These are phyloP conservation scores for Antennarius maculatus DNA, from an alignment of 2,797 vertebrate genomes.

Conservation along the genomic window DNA sequence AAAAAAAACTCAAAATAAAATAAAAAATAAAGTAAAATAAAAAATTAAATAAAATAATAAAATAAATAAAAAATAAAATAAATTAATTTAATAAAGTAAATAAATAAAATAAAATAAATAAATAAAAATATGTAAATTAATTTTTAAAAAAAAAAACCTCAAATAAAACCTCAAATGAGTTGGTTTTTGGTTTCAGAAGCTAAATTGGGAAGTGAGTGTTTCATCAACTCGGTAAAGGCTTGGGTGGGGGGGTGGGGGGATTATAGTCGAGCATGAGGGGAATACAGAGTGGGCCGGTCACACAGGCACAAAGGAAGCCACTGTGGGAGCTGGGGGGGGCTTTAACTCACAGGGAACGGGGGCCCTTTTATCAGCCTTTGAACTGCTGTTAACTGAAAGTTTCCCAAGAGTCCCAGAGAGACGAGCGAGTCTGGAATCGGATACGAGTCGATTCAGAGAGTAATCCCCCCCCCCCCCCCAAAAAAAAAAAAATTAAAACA, in stretches of 20 bases:
- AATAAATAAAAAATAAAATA: no score
- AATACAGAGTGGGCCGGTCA: conserved; percentile 71
- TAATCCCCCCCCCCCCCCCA: no score
- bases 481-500: no score
- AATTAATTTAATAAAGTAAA: no score
- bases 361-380: conserved; percentile 66
- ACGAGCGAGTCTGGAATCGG: conserved; percentile 51
- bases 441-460: conserved; percentile 9
- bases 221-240: conserved; percentile 28
- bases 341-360: conserved; percentile 54
- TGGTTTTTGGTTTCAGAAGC: no score
- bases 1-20: no score
- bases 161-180: no score
- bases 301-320: conserved; percentile 73
- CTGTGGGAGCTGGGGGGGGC: conserved; percentile 71
- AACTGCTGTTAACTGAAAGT: conserved; percentile 63
- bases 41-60: no score
- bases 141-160: no score
- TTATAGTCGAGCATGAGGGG: conserved; percentile 57
- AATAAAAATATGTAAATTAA: no score
- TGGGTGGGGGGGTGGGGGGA: conserved; percentile 17
- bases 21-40: no score
- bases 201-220: conserved; percentile 36
- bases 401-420: conserved; percentile 67
- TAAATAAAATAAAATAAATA: no score